Evolutionary conservation across 2,888 invertebrate genomes (phyloP).

Genomic region (Pristionchus mayeri): DNA sequence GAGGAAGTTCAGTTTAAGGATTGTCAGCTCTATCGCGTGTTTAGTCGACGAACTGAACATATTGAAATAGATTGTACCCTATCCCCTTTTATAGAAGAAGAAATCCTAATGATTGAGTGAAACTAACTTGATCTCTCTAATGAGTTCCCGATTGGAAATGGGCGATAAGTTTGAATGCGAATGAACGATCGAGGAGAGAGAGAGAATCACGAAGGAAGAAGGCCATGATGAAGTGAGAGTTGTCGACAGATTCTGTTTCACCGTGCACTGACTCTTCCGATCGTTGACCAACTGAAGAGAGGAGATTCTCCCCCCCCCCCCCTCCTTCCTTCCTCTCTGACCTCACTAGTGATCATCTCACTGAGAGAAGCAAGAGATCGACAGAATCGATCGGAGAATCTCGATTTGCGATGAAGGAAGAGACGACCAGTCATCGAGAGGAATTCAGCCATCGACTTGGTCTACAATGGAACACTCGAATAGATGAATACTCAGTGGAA

Average conservation of each 20-base stretch:
- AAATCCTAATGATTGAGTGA: background rate
- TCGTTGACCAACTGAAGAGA: slow-evolving; percentile 49
- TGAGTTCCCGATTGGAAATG: slow-evolving; percentile 84
- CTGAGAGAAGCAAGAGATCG: slow-evolving; percentile 80
- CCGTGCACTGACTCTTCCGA: slow-evolving; percentile 39
- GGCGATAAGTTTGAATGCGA: slow-evolving; percentile 81
- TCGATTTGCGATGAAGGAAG: slow-evolving; percentile 86
- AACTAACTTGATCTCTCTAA: slow-evolving; percentile 80
- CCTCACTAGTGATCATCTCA: slow-evolving; percentile 42
- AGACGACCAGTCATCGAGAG: slow-evolving; percentile 82
- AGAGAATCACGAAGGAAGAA: slow-evolving; percentile 94
- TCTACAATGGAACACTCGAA: slow-evolving; percentile 83
- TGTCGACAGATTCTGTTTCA: no score
- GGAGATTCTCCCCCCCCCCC: background rate
- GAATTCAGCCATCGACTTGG: slow-evolving; percentile 94
- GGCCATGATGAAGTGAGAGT: slow-evolving; percentile 84
- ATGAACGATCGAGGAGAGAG: slow-evolving; percentile 92
- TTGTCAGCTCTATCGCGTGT: no score
- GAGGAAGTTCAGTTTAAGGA: slow-evolving; percentile 87
- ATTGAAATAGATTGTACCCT: no score
- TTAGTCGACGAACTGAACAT: no score
- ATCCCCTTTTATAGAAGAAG: no score
- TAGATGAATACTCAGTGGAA: background rate
- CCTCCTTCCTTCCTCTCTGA: no score
- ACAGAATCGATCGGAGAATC: slow-evolving; percentile 91